Evolutionary conservation across 2,113 vertebrate species (phyloP).

Genomic region (Gallinago paraguaiae): DNA sequence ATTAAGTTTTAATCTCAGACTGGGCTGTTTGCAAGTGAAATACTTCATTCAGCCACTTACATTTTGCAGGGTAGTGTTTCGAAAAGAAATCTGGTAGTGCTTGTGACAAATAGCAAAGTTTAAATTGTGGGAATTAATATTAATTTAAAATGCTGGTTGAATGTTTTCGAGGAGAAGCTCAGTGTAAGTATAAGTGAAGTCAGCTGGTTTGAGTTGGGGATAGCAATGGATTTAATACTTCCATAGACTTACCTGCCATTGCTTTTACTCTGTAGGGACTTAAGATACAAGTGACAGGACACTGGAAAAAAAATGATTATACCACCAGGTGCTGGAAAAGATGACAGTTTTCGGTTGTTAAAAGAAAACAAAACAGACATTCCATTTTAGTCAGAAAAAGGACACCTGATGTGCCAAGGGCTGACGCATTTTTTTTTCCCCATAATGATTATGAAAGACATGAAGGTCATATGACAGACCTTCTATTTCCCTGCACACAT

Average conservation of each 20-base stretch:
- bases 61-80: neutral
- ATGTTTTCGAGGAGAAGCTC: neutral
- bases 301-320: neutral
- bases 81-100: neutral
- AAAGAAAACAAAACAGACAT: conserved; percentile 22
- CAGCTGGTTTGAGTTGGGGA: neutral
- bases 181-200: neutral
- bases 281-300: neutral
- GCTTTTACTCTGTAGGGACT: neutral
- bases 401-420: conserved; percentile 11
- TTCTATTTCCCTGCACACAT: neutral
- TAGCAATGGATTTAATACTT: neutral
- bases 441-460: neutral
- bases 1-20: neutral
- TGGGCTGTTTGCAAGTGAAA: neutral
- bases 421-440: neutral
- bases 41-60: neutral
- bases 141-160: neutral
- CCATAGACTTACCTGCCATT: neutral
- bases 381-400: neutral
- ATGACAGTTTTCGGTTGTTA: neutral
- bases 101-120: neutral
- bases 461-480: conserved; percentile 4
- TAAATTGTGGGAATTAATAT: neutral
- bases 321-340: neutral